These are phyloP conservation scores for Charaxes varanes DNA, from an alignment of 1,140 invertebrate species.

Conservation along the genomic window DNA sequence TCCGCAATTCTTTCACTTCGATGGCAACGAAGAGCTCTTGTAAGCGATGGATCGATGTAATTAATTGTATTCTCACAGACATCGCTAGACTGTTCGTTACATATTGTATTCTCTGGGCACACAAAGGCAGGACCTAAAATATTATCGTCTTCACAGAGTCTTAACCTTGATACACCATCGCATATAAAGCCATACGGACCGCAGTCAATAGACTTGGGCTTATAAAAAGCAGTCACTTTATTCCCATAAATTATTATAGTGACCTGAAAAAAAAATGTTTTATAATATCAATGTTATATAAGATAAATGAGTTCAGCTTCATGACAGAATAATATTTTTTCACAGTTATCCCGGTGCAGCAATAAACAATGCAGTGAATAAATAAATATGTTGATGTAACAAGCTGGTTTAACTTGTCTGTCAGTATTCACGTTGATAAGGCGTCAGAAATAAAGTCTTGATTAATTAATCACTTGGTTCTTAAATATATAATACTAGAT, in stretches of 20 bases:
- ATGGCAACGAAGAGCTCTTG: conserved; percentile 40
- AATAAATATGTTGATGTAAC: no score
- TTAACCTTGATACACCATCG: conserved; percentile 39
- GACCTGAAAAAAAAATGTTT: no score
- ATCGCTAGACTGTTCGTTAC: conserved; percentile 53
- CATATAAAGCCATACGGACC: conserved; percentile 58
- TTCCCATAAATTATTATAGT: conserved; percentile 3
- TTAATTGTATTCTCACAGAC: conserved; percentile 51
- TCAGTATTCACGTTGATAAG: no score
- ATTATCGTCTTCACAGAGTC: conserved; percentile 48
- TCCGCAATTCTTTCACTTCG: conserved; percentile 55
- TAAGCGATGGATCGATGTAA: conserved; percentile 42
- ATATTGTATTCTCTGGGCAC: conserved; percentile 50
- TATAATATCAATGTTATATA: no score
- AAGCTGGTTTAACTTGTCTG: no score
- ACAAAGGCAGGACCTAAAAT: conserved; percentile 47
- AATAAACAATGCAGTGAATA: no score
- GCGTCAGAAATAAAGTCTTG: no score
- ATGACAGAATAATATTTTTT: no score
- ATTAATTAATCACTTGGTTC: no score
- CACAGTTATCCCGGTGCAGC: no score
- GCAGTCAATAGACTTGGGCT: conserved; percentile 34
- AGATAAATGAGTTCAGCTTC: no score
- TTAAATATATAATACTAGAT: no score
- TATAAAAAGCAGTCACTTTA: conserved; percentile 14